Evolutionary conservation across 2,113 vertebrate species (phyloP), one percentile per base, ranked within the genome.

Genomic region (Phaethon lepturus): DNA sequence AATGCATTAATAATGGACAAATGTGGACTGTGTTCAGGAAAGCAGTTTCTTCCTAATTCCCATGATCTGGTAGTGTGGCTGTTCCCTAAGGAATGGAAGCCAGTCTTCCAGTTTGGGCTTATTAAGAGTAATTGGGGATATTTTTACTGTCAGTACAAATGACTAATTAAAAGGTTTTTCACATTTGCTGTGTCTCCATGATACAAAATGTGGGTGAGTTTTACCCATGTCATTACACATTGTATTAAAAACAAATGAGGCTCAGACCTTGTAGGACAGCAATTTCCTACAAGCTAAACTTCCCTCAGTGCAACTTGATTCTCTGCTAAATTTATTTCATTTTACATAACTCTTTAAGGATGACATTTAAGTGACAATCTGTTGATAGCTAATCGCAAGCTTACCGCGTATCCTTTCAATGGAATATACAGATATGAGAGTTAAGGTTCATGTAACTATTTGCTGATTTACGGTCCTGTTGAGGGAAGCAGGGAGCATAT

Each of bases 281-380:
- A 78, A 78, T 91, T 75, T 89, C 90, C 78, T 45, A 17, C 35
- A 50, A 42, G 49, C 24, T 53, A 69, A 75, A 68, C 53, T 67
- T 81, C 12, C 60, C n/a, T n/a, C 17, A 11, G 33, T 11, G 35
- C 1, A 2, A 9, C 42, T 95, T 31, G 26, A 40, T 77, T 90
- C 56, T 81, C 14, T 3, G 75, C 73, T 95, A 79, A 81, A 93
- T 89, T 82, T 85, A 87, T 84, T 88, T 91, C 4, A 38, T 86
- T 90, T 60, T 78, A 95, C 95, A 53, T 50, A 84, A 79, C 73
- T 75, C 9, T 1, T 73, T 49, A 82, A 91, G 77, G 49, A 86
- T 94, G 91, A 58, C 89, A 91, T 95, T 90, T 93, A 75, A 87
- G 76, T 91, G 97, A 91, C 83, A 81, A 86, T 92, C 80, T 95